These are phyloP conservation scores for Styela clava DNA, from an alignment of 23 tunicate species.

Conservation along the genomic window DNA sequence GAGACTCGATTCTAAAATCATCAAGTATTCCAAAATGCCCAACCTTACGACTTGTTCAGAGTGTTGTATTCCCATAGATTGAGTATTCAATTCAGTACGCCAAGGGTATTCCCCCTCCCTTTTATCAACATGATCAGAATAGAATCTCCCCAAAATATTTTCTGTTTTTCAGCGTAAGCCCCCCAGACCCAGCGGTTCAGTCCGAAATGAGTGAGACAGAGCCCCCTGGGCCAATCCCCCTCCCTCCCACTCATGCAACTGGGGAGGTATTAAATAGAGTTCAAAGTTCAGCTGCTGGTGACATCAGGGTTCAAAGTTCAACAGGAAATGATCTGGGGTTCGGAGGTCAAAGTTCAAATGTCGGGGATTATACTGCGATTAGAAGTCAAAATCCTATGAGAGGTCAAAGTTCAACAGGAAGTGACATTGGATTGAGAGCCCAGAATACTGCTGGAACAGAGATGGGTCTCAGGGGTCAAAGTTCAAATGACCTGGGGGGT, in stretches of 20 bases:
- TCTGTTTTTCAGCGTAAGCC: not conserved
- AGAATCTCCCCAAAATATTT: not conserved
- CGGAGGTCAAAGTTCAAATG: not conserved
- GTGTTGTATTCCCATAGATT: no score
- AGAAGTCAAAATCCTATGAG: not conserved
- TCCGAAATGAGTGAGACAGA: not conserved
- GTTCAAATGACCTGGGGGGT: not conserved
- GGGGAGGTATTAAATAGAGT: not conserved
- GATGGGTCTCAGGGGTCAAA: not conserved
- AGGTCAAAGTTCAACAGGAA: constrained; percentile 20
- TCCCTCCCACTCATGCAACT: not conserved
- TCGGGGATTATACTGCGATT: not conserved
- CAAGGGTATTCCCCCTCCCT: not conserved
- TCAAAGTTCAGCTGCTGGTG: not conserved
- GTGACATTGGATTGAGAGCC: not conserved
- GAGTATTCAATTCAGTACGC: no score
- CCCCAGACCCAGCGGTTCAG: not conserved
- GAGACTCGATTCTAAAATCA: no score
- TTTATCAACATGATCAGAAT: not conserved
- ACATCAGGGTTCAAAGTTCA: not conserved
- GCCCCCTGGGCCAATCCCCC: not conserved
- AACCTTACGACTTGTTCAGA: no score
- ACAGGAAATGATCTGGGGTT: not conserved
- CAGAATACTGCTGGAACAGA: not conserved
- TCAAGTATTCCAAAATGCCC: no score